These are phyloP conservation scores for Triplophysa siluroides DNA, from an alignment of 2,113 vertebrate genomes.

Conservation along the genomic window DNA sequence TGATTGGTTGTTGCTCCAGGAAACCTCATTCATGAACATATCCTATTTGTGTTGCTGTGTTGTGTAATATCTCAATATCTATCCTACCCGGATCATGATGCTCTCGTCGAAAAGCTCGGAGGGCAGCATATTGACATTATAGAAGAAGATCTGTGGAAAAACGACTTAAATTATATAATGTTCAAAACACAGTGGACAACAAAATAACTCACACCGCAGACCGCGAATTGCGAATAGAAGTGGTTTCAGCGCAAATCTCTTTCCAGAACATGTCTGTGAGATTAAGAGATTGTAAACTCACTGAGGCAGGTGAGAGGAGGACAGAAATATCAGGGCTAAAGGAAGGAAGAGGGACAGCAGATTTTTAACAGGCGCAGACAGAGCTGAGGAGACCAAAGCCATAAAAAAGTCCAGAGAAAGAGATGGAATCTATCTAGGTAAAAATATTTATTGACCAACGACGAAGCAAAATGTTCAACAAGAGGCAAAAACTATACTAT, in stretches of 20 bases:
- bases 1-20: neutral
- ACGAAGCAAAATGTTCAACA: neutral
- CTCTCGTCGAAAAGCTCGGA: constrained; percentile 89
- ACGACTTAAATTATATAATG: neutral
- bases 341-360: constrained; percentile 17
- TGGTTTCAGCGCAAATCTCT: no score
- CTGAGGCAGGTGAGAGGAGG: constrained; percentile 28
- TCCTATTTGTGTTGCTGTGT: neutral
- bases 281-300: constrained; percentile 30
- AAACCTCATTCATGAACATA: neutral
- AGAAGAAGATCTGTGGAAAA: constrained; percentile 87
- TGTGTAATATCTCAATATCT: neutral
- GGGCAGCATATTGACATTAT: constrained; percentile 91
- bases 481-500: neutral
- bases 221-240: neutral
- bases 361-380: neutral
- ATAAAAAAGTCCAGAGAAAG: neutral
- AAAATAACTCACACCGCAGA: neutral
- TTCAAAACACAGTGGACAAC: neutral
- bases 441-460: neutral
- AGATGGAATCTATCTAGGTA: neutral
- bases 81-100: constrained; percentile 82
- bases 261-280: constrained; percentile 33
- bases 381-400: neutral
- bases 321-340: constrained; percentile 26